Base-by-base conservation (phyloP, 1,140 invertebrate genomes). In the Atta cephalotes region DNA sequence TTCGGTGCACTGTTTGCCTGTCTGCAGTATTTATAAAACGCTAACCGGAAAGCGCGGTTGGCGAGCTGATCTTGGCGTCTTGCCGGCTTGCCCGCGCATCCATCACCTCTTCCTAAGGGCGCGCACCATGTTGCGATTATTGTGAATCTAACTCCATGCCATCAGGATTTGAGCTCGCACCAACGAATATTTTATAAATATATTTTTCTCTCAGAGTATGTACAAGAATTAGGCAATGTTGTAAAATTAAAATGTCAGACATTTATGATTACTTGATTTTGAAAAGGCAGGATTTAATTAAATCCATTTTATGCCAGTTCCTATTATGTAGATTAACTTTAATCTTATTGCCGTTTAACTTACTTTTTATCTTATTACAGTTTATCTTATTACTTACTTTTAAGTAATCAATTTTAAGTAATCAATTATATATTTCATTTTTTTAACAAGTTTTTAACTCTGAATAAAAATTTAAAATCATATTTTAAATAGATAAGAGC, bases 1-100 rank as follows among this genome's bases (percentile, higher is more conserved):
- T 89, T 90, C 88, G 91, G 88, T 93, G 91, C 93, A 91, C 92
- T 93, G 90, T 91, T 90, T 89, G 92, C 87, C 89, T 92, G 93
- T 94, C 93, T 93, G 95, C 95, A 92, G 94, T 95, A 95, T 95
- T 95, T 94, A 95, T 95, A 95, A 95, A 95, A 95, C 94, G 94
- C 95, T 89, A 97, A 97, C 79, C 94, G 94, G 94, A 95, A 95
- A 95, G 94, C 93, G 87, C 88, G 85, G 81, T 89, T 86, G 94
- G 92, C 94, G 93, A 95, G 94, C 94, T 95, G 91, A 93, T 95
- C 94, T 95, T 95, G 94, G 94, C 94, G 92, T 88, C 92, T 92
- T 93, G 94, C 94, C 94, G 92, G 91, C 89, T 94, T 93, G 93
- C 89, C 91, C 89, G 90, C 89, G 87, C 89, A 78, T 88, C 91